Percentiles rank a stretch among this genome's conserved stretches.
Conservation (phyloP, 2,888 invertebrate species). For the Ametastegia equiseti region DNA sequence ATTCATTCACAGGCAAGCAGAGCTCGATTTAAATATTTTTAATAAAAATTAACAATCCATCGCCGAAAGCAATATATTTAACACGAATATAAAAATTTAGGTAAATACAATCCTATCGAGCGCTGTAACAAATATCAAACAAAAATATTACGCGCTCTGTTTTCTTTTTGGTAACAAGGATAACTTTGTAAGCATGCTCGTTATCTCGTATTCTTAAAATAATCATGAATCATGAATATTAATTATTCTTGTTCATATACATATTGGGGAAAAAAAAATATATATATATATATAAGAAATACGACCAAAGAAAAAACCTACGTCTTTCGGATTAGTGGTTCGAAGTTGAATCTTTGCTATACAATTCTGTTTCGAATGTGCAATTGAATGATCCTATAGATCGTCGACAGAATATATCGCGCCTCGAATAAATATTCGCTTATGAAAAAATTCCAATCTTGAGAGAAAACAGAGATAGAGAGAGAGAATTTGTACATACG, state of each 20-base stretch:
- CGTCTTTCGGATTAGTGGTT: background rate
- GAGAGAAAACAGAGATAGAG: too few relatives aligned
- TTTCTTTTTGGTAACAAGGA: too few relatives aligned
- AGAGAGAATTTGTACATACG: slow-evolving; percentile 37
- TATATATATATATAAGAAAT: too few relatives aligned
- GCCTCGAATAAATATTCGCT: background rate
- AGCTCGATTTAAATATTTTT: background rate
- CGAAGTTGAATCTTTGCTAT: background rate
- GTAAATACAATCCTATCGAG: background rate
- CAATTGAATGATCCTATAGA: background rate
- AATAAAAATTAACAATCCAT: background rate
- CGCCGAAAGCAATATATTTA: background rate
- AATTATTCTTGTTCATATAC: background rate
- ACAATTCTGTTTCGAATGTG: background rate
- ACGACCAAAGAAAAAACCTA: background rate
- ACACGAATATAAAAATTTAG: background rate
- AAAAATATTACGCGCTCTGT: too few relatives aligned
- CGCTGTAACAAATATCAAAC: too few relatives aligned
- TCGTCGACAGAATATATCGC: background rate
- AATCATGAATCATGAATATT: slow-evolving; percentile 1
- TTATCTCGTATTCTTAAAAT: background rate
- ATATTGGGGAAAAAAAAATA: background rate
- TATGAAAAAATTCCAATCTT: slow-evolving; percentile 15
- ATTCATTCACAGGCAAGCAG: slow-evolving; percentile 14
- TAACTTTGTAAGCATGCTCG: background rate